Conservation (phyloP, 2,797 vertebrate species). For the Eulemur coronatus region DNA sequence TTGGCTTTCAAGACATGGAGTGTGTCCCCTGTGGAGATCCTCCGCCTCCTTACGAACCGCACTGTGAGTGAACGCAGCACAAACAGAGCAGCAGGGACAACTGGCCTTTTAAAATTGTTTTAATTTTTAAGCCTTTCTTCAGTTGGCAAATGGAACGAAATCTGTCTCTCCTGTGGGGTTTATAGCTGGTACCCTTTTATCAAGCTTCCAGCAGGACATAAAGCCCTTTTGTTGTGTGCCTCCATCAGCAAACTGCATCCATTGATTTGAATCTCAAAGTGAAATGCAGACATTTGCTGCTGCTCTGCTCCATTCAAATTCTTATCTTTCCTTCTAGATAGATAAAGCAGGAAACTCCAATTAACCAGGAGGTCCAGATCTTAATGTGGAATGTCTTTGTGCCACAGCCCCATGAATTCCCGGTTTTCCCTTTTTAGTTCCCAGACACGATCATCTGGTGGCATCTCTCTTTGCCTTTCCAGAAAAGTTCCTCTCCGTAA, state of each 20-base stretch:
- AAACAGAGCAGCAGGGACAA: neutral
- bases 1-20: slow-evolving; percentile 98
- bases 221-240: neutral
- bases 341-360: neutral
- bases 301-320: too few species aligned
- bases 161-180: neutral
- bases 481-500: neutral
- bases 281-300: neutral
- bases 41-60: slow-evolving; percentile 95
- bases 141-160: slow-evolving; percentile 1
- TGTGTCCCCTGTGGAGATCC: slow-evolving; percentile 97
- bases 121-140: neutral
- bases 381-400: neutral
- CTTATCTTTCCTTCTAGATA: neutral
- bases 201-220: neutral
- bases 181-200: neutral
- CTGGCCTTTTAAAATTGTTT: neutral
- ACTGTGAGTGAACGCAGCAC: slow-evolving; percentile 90
- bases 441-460: neutral
- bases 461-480: neutral
- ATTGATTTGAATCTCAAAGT: neutral
- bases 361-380: neutral
- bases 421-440: neutral
- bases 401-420: neutral
- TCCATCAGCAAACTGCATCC: neutral